Conservation (phyloP, 2,888 invertebrate species). For the Napeogenes sylphis region DNA sequence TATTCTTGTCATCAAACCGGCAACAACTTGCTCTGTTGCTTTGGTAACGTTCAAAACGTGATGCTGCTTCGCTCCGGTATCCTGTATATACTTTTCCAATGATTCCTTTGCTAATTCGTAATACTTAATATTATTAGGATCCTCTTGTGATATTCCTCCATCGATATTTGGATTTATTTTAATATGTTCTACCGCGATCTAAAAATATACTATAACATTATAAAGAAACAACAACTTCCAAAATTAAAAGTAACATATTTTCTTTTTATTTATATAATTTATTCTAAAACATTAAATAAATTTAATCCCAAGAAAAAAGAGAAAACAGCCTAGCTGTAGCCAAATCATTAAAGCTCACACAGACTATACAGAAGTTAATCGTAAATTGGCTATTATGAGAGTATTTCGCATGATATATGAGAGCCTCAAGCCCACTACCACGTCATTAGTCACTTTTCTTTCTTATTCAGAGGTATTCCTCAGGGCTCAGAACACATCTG, state of each 20-base stretch:
- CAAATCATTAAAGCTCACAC: too few species aligned
- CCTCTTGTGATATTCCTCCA: conserved; percentile 1
- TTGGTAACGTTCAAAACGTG: background rate
- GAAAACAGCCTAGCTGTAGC: too few species aligned
- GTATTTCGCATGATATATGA: too few species aligned
- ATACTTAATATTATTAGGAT: conserved; percentile 3
- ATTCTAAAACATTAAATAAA: background rate
- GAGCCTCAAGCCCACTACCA: too few species aligned
- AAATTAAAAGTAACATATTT: too few species aligned
- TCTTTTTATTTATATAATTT: too few species aligned
- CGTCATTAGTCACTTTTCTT: too few species aligned
- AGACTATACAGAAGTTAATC: too few species aligned
- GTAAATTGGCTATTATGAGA: too few species aligned
- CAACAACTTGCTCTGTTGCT: conserved; percentile 12
- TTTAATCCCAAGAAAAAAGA: background rate
- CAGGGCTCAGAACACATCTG: too few species aligned
- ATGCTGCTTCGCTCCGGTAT: background rate
- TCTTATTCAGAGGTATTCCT: too few species aligned
- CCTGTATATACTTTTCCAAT: conserved; percentile 3
- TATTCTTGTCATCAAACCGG: conserved; percentile 7
- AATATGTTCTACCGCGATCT: background rate
- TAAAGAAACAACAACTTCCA: background rate
- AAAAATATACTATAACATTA: background rate
- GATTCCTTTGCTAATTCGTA: conserved; percentile 10
- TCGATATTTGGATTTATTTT: background rate